Evolutionary conservation across 2,888 invertebrate genomes (phyloP), one percentile per base, ranked within the genome.

Genomic region (Holacanthella duospinosa): DNA sequence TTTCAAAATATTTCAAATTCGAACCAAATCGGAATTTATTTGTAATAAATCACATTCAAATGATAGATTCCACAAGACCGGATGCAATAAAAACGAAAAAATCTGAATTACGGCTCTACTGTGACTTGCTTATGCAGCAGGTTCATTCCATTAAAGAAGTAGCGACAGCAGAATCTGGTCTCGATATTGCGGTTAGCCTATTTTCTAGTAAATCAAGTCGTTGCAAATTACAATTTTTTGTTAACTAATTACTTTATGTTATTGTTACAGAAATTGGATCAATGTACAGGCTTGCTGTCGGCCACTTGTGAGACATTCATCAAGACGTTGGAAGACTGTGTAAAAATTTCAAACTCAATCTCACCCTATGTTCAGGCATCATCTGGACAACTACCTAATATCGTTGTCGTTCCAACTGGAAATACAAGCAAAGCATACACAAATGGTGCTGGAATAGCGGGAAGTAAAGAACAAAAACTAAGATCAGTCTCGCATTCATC

Each of bases 271-370:
- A 84, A 83, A 80, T 80, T 86, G 75, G 82, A 85, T 74, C 88
- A 88, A 77, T 85, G 85, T 2, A 85, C 88, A 12, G 84, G 84
- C 74, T 80, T 88, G 68, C 78, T 89, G 43, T 84, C 84, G 65
- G 86, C 86, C 53, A 89, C 89, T 60, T 89, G 89, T 81, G 89
- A 89, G 78, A 88, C 88, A 36, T 89, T 89, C 77, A 88, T 89
- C 69, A 82, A 85, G 75, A 87, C 88, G 26, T 79, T 89, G 72
- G 89, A 89, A 77, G 88, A 88, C 71, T 88, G 88, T 73, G 86
- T 89, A 84, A 83, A 82, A 75, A 75, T 72, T 26, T 67, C 70
- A 25, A 69, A 68, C 62, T 65, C 73, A 43, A 63, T 63, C 57
- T 65, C 67, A 28, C 43, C 66, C 16, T 70, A 68, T 53, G 29